Conservation (phyloP, 2,888 invertebrate species). For the Tetanocera ferruginea region DNA sequence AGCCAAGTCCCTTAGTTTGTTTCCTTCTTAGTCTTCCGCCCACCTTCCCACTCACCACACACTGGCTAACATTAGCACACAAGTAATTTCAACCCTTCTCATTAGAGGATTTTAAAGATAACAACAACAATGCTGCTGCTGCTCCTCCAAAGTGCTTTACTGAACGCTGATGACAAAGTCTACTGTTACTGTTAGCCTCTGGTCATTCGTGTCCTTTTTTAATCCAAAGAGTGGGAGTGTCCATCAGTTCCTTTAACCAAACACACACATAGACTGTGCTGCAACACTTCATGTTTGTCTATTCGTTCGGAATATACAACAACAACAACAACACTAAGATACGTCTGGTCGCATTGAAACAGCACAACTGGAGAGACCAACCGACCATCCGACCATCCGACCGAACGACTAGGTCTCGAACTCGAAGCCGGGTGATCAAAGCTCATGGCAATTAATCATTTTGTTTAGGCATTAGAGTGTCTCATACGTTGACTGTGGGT, state of each 20-base stretch:
- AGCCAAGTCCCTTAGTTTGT: conserved; percentile 16
- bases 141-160: conserved; percentile 16
- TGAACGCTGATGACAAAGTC: conserved; percentile 7
- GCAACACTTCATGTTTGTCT: conserved; percentile 58
- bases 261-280: background rate
- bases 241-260: conserved; percentile 31
- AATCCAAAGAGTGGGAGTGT: conserved; percentile 41
- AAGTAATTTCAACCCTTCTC: conserved; percentile 63
- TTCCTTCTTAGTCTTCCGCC: background rate
- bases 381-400: conserved; percentile 35
- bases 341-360: conserved; percentile 48
- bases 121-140: conserved; percentile 41
- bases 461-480: conserved; percentile 59
- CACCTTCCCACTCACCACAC: conserved; percentile 4
- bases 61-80: conserved; percentile 42
- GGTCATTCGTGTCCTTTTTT: conserved; percentile 31
- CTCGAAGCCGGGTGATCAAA: conserved; percentile 65
- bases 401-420: conserved; percentile 23
- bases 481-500: conserved; percentile 44
- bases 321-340: conserved; percentile 56
- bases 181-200: conserved; percentile 50
- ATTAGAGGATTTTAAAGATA: conserved; percentile 66
- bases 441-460: conserved; percentile 71
- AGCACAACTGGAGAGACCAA: background rate
- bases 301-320: conserved; percentile 57